These are phyloP conservation scores for Potamarius usumacintae DNA, from an alignment of 2,113 vertebrate genomes.

Conservation along the genomic window DNA sequence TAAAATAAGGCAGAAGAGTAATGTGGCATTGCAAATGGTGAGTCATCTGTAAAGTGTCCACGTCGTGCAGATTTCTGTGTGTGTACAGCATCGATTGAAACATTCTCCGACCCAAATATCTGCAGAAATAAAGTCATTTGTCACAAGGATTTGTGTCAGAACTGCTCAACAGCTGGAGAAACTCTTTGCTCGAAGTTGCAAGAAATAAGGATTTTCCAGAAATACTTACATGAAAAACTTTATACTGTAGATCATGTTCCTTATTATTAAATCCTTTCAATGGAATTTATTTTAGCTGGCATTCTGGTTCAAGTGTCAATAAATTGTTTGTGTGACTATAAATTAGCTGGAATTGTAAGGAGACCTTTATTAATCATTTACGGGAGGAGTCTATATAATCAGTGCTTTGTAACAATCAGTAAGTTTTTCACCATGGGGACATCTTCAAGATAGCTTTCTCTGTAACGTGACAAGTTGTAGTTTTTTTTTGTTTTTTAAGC, in stretches of 20 bases:
- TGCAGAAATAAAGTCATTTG: not conserved
- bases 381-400: not conserved
- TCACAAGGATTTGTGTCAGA: not conserved
- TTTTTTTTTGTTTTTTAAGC: not conserved
- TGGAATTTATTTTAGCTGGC: too few relatives aligned
- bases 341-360: not conserved
- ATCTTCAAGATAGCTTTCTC: not conserved
- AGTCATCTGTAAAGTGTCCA: slow-evolving; percentile 8
- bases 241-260: not conserved
- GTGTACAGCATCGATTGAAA: slow-evolving; percentile 6
- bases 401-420: not conserved
- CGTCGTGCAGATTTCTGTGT: not conserved
- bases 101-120: not conserved
- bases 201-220: not conserved
- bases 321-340: not conserved
- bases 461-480: not conserved
- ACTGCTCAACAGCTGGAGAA: not conserved
- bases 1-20: not conserved
- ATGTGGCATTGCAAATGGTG: not conserved
- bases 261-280: not conserved
- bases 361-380: not conserved
- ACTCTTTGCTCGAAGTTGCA: not conserved
- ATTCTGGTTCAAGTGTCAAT: not conserved
- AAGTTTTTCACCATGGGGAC: not conserved
- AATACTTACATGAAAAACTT: not conserved